Evolutionary conservation across 2,113 vertebrate genomes (phyloP), one percentile per base, ranked within the genome.

Genomic region (Willisornis vidua): DNA sequence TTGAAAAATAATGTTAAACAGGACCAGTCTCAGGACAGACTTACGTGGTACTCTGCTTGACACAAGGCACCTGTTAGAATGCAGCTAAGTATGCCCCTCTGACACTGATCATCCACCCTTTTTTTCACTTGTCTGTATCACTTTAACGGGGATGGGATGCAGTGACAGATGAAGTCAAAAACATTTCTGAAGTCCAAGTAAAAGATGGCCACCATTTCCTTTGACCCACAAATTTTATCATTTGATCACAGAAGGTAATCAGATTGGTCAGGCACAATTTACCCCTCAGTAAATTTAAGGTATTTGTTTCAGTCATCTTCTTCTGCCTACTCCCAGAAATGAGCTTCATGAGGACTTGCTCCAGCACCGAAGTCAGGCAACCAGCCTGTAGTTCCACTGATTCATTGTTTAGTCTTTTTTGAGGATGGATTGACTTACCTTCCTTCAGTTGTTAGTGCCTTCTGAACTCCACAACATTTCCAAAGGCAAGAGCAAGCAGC

Each of bases 111-210:
- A 71, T 43, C 17, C 29, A 75, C 23, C 3, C 0, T 9, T 33
- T 23, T 71, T 58, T 61, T 75, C 3, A 59, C 15, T n/a, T 54
- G 12, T 66, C 23, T 4, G 31, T 10, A 61, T 23, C 13, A 33
- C 67, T 9, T 1, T 5, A 72, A 43, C 10, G 24, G 1, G 1
- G 5, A 63, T 31, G 1, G 1, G 5, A 63, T 48, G 37, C 6
- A 59, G 20, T 33, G 48, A 33, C 8, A 66, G 18, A 48, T 5
- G 26, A 57, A 11, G 8, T 19, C 8, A 79, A 87, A 89, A 71
- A 15, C 19, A 26, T 71, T 66, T 19, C 3, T 76, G 26, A 57
- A 86, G 26, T 57, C 13, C 31, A 67, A 58, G 31, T 35, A 35
- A 66, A 79, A 75, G 43, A 18, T 15, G 10, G n/a, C 1, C 12